These are phyloP conservation scores for Strix occidentalis DNA, from an alignment of 2,797 vertebrate genomes.

Conservation along the genomic window DNA sequence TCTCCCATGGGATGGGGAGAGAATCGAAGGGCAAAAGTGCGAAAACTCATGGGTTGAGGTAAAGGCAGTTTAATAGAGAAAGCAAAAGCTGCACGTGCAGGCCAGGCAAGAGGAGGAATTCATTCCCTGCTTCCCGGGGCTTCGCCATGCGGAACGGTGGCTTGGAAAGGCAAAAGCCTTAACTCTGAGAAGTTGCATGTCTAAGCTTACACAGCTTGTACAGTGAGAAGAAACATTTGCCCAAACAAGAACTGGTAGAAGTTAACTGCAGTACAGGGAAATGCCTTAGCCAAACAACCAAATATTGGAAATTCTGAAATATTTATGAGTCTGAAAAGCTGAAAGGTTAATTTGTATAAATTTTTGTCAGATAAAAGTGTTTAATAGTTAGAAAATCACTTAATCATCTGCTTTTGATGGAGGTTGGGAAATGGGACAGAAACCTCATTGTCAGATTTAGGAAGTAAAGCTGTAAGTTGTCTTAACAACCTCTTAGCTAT, in stretches of 20 bases:
- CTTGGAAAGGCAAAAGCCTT: neutral
- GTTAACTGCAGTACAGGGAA: neutral
- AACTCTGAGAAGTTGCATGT: neutral
- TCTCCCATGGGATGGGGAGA: neutral
- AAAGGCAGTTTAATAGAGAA: neutral
- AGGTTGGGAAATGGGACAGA: neutral
- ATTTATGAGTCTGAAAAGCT: neutral
- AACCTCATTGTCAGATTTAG: neutral
- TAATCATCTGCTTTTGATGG: neutral
- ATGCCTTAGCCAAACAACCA: neutral
- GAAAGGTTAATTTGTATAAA: neutral
- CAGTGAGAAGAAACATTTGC: neutral
- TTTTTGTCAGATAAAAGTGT: neutral
- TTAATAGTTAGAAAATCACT: neutral
- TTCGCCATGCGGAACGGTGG: rapidly evolving
- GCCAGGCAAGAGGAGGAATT: neutral
- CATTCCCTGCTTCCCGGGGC: neutral
- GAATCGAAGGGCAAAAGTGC: neutral
- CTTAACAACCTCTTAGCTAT: neutral
- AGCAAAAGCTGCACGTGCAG: neutral
- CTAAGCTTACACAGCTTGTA: neutral
- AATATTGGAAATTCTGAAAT: neutral
- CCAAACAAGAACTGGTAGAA: neutral
- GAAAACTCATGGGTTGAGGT: neutral
- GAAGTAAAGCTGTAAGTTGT: neutral